A percentile compares a stretch with the other conserved stretches of the same genome.
Evolutionary conservation across 2,888 invertebrate genomes (phyloP).

Genomic region (Gandaritis pyraliata): DNA sequence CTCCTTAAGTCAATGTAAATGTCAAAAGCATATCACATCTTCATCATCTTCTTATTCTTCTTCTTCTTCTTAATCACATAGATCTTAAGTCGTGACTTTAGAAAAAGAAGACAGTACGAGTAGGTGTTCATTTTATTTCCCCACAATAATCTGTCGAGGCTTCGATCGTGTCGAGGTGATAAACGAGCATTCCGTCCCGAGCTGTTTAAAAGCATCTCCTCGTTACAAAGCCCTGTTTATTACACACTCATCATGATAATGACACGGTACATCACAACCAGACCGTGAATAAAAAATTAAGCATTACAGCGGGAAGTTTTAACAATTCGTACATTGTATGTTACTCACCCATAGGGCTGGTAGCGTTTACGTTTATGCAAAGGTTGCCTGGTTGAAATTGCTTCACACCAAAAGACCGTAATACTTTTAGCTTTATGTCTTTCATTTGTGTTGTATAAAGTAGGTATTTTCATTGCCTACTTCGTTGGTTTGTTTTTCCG

Average conservation of each 20-base stretch:
- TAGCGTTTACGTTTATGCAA: neutral
- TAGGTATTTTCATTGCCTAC: neutral
- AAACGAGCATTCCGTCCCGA: neutral
- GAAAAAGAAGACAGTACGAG: no score
- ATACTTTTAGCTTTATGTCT: slow-evolving; percentile 4
- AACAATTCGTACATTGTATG: slow-evolving; percentile 33
- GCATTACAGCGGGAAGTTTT: slow-evolving; percentile 33
- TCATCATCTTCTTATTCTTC: no score
- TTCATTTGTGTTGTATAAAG: neutral
- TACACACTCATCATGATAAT: slow-evolving; percentile 17
- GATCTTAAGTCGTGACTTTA: no score
- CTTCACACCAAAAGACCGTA: neutral
- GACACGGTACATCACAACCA: slow-evolving; percentile 19
- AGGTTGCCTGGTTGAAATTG: slow-evolving; percentile 2
- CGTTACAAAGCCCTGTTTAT: slow-evolving; percentile 17
- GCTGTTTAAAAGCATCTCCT: slow-evolving; percentile 10
- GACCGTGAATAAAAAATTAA: slow-evolving; percentile 42
- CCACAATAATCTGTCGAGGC: no score
- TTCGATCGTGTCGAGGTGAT: no score
- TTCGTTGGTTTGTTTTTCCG: neutral
- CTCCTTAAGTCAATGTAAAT: no score
- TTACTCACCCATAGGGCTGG: slow-evolving; percentile 15
- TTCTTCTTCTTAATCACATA: no score
- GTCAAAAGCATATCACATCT: no score
- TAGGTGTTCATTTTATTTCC: no score